Evolutionary conservation across 2,888 invertebrate genomes (phyloP), one percentile per base, ranked within the genome.

Genomic region (Mythimna ferrago): DNA sequence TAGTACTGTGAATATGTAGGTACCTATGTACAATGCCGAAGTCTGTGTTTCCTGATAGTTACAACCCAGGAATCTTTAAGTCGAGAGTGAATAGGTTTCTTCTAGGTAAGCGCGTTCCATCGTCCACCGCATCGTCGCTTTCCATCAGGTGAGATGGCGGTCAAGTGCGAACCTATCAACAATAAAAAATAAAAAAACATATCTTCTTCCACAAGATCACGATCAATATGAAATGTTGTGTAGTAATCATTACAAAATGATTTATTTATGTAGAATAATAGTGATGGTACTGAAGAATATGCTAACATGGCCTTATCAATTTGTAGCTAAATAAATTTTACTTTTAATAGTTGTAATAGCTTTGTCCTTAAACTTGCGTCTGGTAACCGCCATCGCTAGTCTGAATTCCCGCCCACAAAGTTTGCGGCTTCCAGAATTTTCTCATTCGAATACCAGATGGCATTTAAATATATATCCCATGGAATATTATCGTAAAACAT

Each of bases 371-470:
- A 80, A 82, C 85, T 86, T 86, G 83, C 71, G 68, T 78, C 74
- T 83, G 77, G 67, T 75, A 78, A 68, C 73, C 64, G 76, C 60
- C 54, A 70, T 69, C 48, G 70, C 62, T 64, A 70, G 57, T 68
- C 66, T 61, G 66, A 71, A 74, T 73, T 81, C 85, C 89, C 91
- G 89, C 91, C 92, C 90, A 88, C 80, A 82, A 73, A 62, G 76
- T 80, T 86, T 93, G 93, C 86, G 92, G 93, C 88, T 91, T 90
- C 86, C 89, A 89, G 86, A 81, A 85, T 89, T 89, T 91, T 93
- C 93, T 90, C 93, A 92, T 80, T 90, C 93, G 93, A 74, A 80
- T 89, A 89, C 93, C 93, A 93, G 89, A 92, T 93, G 93, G 78
- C 90, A 87, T 81, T 84, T 89, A 88, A 89, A 85, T 87, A 86